These are phyloP conservation scores for Dicrostonyx torquatus DNA, from an alignment of 2,797 vertebrate species.

Conservation along the genomic window DNA sequence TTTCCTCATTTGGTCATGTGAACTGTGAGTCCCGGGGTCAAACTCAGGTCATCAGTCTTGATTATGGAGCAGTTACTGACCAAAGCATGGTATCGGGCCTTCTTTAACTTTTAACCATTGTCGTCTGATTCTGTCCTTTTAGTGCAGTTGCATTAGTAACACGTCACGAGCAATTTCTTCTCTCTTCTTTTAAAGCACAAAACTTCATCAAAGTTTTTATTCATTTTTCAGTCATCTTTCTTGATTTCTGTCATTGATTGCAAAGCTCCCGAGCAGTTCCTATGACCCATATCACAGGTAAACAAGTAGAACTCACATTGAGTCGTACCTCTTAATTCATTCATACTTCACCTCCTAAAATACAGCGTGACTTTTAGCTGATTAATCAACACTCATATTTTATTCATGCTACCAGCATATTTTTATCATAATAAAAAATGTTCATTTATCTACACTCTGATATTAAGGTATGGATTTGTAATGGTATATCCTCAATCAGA, in stretches of 20 bases:
- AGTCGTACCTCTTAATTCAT: conserved; percentile 32
- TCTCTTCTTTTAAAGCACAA: not conserved
- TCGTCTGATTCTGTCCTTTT: conserved; percentile 1
- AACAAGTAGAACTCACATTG: conserved; percentile 56
- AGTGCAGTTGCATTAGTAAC: not conserved
- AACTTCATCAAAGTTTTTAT: not conserved
- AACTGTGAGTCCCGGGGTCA: not conserved
- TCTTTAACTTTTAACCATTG: not conserved
- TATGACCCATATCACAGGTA: not conserved
- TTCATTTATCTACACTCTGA: conserved; percentile 43
- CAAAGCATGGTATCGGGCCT: not conserved
- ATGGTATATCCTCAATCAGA: conserved; percentile 38
- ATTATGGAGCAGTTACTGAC: not conserved
- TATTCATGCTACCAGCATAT: conserved; percentile 72
- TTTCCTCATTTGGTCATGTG: not conserved
- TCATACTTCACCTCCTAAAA: conserved; percentile 49
- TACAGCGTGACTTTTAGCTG: conserved; percentile 50
- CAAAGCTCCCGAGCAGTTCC: conserved; percentile 8
- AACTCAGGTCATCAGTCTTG: not conserved
- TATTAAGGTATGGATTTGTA: conserved; percentile 50
- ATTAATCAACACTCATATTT: conserved; percentile 77
- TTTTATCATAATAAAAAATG: conserved; percentile 46
- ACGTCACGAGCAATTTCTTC: not conserved
- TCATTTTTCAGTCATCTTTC: not conserved
- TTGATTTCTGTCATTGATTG: conserved; percentile 66